Evolutionary conservation across 1,140 invertebrate genomes (phyloP).

Genomic region (Archegozetes longisetosus): DNA sequence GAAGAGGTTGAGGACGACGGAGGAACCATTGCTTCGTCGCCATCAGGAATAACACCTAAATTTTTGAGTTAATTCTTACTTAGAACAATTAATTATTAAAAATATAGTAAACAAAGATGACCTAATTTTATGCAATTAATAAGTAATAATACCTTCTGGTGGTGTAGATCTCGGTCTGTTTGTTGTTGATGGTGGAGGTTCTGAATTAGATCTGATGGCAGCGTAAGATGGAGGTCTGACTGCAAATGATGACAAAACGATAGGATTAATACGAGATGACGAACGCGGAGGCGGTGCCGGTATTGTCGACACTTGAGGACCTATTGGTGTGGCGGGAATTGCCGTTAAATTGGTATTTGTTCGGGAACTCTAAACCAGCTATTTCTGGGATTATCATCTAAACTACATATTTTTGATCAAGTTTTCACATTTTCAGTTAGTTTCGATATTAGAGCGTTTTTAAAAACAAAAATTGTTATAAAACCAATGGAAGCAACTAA

Average conservation of each 20-base stretch:
- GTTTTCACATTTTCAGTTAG: too few species aligned
- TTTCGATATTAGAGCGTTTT: too few species aligned
- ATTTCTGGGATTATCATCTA: not conserved
- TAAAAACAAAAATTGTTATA: too few species aligned
- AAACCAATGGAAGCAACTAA: too few species aligned
- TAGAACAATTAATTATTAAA: too few species aligned
- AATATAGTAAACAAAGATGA: not conserved
- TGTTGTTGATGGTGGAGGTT: conserved; percentile 10
- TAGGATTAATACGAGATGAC: conserved; percentile 4
- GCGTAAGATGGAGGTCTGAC: conserved; percentile 4
- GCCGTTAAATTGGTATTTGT: not conserved
- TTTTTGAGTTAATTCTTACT: too few species aligned
- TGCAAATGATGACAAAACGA: not conserved
- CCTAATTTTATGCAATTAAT: not conserved
- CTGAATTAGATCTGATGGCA: conserved; percentile 16
- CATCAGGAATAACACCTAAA: not conserved
- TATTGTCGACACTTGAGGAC: not conserved
- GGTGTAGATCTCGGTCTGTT: conserved; percentile 10
- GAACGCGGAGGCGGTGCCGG: conserved; percentile 10
- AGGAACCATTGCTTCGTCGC: not conserved
- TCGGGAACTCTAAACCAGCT: not conserved
- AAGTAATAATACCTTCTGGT: conserved; percentile 5
- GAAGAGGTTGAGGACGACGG: conserved; percentile 5
- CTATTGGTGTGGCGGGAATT: not conserved
- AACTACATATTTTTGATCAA: too few species aligned